These are phyloP conservation scores for Schlechtendalia chinensis DNA, from an alignment of 1,140 invertebrate genomes.

Conservation along the genomic window DNA sequence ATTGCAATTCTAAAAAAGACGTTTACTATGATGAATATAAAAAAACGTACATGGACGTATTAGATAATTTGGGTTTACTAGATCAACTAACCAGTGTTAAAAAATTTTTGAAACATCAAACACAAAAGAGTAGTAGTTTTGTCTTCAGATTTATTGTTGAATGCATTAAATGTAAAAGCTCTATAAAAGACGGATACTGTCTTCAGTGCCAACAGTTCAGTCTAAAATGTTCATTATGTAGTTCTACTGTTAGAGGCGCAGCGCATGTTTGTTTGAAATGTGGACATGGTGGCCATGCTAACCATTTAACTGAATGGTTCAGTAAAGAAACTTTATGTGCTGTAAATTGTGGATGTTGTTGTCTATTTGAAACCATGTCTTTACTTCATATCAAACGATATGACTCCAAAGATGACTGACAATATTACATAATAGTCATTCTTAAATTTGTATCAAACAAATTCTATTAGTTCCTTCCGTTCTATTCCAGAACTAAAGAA, in stretches of 20 bases:
- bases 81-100: constrained; percentile 80
- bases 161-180: constrained; percentile 68
- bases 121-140: constrained; percentile 60
- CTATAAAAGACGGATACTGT: constrained; percentile 63
- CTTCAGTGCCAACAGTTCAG: constrained; percentile 68
- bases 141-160: constrained; percentile 72
- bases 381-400: constrained; percentile 47
- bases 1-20: constrained; percentile 56
- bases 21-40: constrained; percentile 80
- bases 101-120: constrained; percentile 70
- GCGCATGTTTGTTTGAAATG: constrained; percentile 80
- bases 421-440: not conserved
- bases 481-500: not conserved
- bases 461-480: constrained; percentile 15
- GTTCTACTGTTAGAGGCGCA: constrained; percentile 74
- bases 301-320: constrained; percentile 81
- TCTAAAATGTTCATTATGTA: constrained; percentile 80
- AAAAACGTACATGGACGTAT: constrained; percentile 81
- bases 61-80: constrained; percentile 79
- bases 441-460: not conserved
- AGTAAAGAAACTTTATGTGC: constrained; percentile 65
- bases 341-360: constrained; percentile 86
- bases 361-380: constrained; percentile 65
- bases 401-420: constrained; percentile 35
- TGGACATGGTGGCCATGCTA: constrained; percentile 86